Evolutionary conservation across 2,888 invertebrate species (phyloP).

Genomic region (Adineta ricciae): DNA sequence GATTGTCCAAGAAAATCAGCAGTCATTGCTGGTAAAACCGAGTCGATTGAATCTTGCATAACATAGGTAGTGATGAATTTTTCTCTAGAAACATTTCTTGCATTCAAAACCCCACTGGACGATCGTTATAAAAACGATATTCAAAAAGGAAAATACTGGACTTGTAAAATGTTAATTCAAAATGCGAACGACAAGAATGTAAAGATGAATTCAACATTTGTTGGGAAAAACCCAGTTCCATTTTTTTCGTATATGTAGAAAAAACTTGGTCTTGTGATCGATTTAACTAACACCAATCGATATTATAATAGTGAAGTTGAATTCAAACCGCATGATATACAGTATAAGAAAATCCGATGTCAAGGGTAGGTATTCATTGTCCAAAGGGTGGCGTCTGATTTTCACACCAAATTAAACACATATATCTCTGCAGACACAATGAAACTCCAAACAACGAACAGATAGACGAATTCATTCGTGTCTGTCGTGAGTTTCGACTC

Average conservation of each 20-base stretch:
- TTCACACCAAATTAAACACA: background rate
- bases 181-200: background rate
- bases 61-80: background rate
- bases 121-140: slow-evolving; percentile 71
- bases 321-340: slow-evolving; percentile 66
- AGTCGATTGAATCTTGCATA: background rate
- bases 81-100: slow-evolving; percentile 62
- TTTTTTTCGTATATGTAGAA: slow-evolving; percentile 54
- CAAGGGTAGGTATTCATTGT: slow-evolving; percentile 56
- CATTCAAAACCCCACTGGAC: slow-evolving; percentile 85
- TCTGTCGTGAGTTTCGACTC: slow-evolving; percentile 67
- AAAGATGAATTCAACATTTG: background rate
- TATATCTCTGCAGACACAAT: slow-evolving; percentile 58
- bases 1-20: slow-evolving; percentile 52
- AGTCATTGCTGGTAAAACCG: slow-evolving; percentile 36
- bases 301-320: slow-evolving; percentile 78
- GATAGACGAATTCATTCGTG: slow-evolving; percentile 66
- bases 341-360: slow-evolving; percentile 78
- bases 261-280: slow-evolving; percentile 85
- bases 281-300: slow-evolving; percentile 82
- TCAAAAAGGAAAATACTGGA: slow-evolving; percentile 64
- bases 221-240: slow-evolving; percentile 29
- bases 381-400: too few relatives aligned
- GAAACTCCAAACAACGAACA: slow-evolving; percentile 80
- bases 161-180: slow-evolving; percentile 59